Conservation (phyloP, 2,113 vertebrate species). For the Catagonus wagneri region DNA sequence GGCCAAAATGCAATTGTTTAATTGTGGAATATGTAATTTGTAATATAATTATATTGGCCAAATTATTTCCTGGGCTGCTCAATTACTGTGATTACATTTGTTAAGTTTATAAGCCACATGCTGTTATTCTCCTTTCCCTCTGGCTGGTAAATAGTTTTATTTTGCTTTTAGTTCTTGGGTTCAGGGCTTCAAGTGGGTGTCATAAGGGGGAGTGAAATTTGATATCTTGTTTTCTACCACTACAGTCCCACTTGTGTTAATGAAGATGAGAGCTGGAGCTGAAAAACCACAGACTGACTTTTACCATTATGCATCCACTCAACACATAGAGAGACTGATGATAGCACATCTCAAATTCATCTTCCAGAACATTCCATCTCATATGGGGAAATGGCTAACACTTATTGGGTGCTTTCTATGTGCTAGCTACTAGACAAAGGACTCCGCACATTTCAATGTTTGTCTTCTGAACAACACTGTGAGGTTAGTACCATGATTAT, state of each 20-base stretch:
- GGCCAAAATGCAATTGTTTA: conserved; percentile 81
- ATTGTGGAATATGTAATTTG: conserved; percentile 82
- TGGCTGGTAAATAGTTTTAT: conserved; percentile 84
- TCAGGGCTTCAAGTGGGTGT: conserved; percentile 71
- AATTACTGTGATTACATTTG: conserved; percentile 86
- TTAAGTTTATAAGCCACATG: conserved; percentile 84
- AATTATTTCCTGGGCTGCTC: conserved; percentile 85
- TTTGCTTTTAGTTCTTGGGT: conserved; percentile 80
- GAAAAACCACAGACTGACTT: conserved; percentile 76
- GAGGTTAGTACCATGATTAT: not conserved
- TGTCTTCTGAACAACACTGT: not conserved
- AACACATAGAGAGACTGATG: conserved; percentile 84
- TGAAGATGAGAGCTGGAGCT: conserved; percentile 77
- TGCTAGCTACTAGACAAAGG: not conserved
- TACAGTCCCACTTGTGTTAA: conserved; percentile 81
- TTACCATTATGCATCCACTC: conserved; percentile 80
- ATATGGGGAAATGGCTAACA: conserved; percentile 61
- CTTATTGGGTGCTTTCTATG: not conserved
- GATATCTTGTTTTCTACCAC: conserved; percentile 64
- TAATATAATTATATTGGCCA: conserved; percentile 82
- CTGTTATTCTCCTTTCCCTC: conserved; percentile 79
- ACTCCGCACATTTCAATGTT: not conserved
- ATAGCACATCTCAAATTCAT: conserved; percentile 82
- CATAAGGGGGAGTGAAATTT: conserved; percentile 61
- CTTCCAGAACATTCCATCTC: conserved; percentile 78